Conservation (phyloP, 2,888 invertebrate species). For the Nephrotoma appendiculata region DNA sequence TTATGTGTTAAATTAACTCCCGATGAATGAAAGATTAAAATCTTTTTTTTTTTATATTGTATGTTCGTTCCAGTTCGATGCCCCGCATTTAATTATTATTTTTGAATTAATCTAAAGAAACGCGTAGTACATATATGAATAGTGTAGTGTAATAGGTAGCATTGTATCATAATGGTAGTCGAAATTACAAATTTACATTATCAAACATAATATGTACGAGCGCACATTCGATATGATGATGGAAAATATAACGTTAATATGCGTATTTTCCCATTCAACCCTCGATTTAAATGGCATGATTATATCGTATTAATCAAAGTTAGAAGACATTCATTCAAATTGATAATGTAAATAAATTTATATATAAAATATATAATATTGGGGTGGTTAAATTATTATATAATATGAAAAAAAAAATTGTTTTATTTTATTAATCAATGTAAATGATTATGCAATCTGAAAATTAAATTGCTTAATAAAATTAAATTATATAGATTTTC, state of each 20-base stretch:
- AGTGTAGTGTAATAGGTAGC: neutral
- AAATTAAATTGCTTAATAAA: neutral
- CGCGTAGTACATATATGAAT: neutral
- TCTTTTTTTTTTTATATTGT: neutral
- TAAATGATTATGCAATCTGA: neutral
- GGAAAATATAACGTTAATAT: neutral
- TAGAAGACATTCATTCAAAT: neutral
- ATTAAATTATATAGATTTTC: neutral
- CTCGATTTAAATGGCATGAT: neutral
- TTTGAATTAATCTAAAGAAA: neutral
- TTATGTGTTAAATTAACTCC: neutral
- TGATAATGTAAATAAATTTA: neutral
- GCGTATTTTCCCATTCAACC: neutral
- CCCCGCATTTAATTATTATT: neutral
- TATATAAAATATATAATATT: neutral
- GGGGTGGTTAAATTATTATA: neutral
- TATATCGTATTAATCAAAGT: neutral
- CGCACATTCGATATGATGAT: neutral
- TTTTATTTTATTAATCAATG: neutral
- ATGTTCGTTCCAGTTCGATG: neutral
- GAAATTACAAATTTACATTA: neutral
- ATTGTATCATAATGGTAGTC: neutral
- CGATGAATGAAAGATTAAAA: neutral
- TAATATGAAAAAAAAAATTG: neutral
- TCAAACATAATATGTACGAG: neutral